Evolutionary conservation across 2,888 invertebrate species (phyloP).

Genomic region (Eucera pruinosa): DNA sequence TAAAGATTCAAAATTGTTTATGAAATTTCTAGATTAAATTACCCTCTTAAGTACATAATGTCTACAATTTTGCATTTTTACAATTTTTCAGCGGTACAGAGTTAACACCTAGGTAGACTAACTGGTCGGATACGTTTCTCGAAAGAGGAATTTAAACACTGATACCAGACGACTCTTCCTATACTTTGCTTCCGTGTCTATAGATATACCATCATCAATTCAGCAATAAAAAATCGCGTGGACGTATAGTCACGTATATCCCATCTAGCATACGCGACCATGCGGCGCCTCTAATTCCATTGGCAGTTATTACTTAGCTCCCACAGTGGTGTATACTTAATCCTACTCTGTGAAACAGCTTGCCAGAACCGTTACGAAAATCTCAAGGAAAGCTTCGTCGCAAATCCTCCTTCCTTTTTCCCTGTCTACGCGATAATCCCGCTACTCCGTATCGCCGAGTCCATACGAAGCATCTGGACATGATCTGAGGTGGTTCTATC

Average conservation of each 20-base stretch:
- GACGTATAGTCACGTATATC: slow-evolving; percentile 66
- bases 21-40: too few relatives aligned
- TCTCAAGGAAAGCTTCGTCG: slow-evolving; percentile 47
- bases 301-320: slow-evolving; percentile 70
- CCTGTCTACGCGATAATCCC: slow-evolving; percentile 24
- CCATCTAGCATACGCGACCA: slow-evolving; percentile 63
- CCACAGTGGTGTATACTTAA: slow-evolving; percentile 69
- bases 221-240: slow-evolving; percentile 49
- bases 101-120: neutral
- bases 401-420: slow-evolving; percentile 48
- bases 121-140: neutral
- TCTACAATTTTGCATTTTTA: too few relatives aligned
- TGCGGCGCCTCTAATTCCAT: slow-evolving; percentile 66
- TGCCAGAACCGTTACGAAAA: slow-evolving; percentile 68
- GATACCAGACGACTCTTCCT: slow-evolving; percentile 19
- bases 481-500: slow-evolving; percentile 1
- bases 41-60: too few relatives aligned
- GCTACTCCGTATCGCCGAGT: slow-evolving; percentile 9
- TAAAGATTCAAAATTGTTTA: too few relatives aligned
- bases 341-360: slow-evolving; percentile 52
- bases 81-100: neutral
- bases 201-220: slow-evolving; percentile 55
- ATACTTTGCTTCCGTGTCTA: slow-evolving; percentile 49
- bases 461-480: neutral
- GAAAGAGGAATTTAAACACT: slow-evolving; percentile 26